Conservation (phyloP, 2,797 vertebrate species). For the Carapus acus region DNA sequence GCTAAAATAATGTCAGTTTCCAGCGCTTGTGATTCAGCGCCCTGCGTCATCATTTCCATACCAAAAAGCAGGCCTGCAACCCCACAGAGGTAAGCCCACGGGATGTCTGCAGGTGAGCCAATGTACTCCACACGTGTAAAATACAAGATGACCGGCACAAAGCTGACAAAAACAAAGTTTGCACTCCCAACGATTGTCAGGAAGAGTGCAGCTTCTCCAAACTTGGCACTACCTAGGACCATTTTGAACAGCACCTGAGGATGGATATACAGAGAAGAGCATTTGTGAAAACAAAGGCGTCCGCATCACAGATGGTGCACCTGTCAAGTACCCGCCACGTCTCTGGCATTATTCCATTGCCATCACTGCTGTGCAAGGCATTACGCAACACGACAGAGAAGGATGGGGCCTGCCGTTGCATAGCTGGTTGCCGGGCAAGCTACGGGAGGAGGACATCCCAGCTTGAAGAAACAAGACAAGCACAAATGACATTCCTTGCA, state of each 20-base stretch:
- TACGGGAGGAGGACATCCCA: constrained; percentile 32
- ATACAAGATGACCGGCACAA: constrained; percentile 89
- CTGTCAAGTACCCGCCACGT: constrained; percentile 42
- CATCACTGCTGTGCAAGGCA: constrained; percentile 57
- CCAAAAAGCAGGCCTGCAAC: constrained; percentile 89
- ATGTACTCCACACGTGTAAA: constrained; percentile 94
- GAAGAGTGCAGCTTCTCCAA: constrained; percentile 96
- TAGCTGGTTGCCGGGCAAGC: constrained; percentile 30
- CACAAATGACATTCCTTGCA: constrained; percentile 27
- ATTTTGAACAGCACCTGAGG: constrained; percentile 94
- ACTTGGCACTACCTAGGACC: constrained; percentile 93
- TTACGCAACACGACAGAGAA: constrained; percentile 34
- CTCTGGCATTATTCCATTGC: constrained; percentile 34
- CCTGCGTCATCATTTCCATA: constrained; percentile 54
- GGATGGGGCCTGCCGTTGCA: constrained; percentile 36
- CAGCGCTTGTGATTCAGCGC: background rate
- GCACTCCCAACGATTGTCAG: constrained; percentile 86
- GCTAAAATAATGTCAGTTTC: background rate
- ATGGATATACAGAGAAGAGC: constrained; percentile 8
- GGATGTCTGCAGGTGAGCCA: constrained; percentile 78
- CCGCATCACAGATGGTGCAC: constrained; percentile 21
- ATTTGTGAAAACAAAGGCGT: background rate
- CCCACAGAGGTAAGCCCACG: constrained; percentile 90
- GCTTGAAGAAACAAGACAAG: constrained; percentile 12
- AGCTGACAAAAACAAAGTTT: constrained; percentile 88